Conservation (phyloP, 2,888 invertebrate genomes). For the Polymixis lichenea region DNA sequence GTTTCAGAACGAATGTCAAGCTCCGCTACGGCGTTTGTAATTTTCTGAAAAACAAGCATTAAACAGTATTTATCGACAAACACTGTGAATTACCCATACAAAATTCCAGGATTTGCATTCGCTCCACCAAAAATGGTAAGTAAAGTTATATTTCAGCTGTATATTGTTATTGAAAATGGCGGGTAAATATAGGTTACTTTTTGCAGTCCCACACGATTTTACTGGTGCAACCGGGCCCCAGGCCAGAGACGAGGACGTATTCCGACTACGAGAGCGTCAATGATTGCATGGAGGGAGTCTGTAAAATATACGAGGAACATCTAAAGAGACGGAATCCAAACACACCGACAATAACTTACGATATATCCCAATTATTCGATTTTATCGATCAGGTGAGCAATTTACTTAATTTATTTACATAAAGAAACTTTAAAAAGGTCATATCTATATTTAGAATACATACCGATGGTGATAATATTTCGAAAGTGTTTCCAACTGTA, state of each 20-base stretch:
- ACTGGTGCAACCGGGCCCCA: constrained; percentile 97
- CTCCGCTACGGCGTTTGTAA: constrained; percentile 49
- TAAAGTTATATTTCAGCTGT: constrained; percentile 25
- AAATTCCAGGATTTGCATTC: constrained; percentile 25
- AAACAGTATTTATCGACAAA: constrained; percentile 10
- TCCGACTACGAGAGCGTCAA: constrained; percentile 99
- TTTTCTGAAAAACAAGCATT: constrained; percentile 31
- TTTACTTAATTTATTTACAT: constrained; percentile 3
- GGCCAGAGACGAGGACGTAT: constrained; percentile 99
- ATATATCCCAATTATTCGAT: constrained; percentile 99
- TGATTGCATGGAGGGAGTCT: constrained; percentile 99
- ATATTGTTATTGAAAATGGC: constrained; percentile 60
- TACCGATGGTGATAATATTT: background rate
- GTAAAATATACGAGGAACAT: constrained; percentile 99
- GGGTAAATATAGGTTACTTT: constrained; percentile 73
- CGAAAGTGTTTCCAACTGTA: background rate
- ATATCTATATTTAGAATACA: constrained; percentile 11
- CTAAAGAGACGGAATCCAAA: constrained; percentile 98
- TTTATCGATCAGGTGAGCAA: constrained; percentile 96
- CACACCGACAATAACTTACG: constrained; percentile 99
- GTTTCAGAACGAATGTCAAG: constrained; percentile 60
- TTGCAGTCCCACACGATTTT: constrained; percentile 98
- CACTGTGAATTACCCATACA: constrained; percentile 9
- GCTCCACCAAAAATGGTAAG: constrained; percentile 64
- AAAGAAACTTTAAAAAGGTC: background rate